These are phyloP conservation scores for Tauraco hartlaubi DNA, from an alignment of 2,797 vertebrate species.

Conservation along the genomic window DNA sequence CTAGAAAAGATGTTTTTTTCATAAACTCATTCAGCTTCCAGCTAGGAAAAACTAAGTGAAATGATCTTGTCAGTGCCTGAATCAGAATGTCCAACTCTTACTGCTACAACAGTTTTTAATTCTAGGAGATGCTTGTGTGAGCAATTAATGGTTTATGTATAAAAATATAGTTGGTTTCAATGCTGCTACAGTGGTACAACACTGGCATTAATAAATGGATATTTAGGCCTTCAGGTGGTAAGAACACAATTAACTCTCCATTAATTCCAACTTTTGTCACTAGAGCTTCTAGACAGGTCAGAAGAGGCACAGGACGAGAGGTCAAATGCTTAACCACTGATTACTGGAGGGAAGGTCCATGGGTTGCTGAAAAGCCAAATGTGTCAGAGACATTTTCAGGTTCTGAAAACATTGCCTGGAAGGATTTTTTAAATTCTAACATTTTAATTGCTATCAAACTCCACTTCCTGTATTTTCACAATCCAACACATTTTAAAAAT, in stretches of 20 bases:
- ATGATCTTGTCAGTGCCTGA: background rate
- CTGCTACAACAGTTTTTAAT: background rate
- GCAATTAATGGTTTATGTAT: background rate
- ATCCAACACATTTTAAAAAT: background rate
- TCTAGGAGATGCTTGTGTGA: background rate
- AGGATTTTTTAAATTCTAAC: background rate
- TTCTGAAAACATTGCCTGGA: background rate
- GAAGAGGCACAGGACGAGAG: background rate
- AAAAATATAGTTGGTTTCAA: background rate
- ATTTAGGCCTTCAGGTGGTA: background rate
- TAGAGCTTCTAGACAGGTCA: background rate
- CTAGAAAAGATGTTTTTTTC: background rate
- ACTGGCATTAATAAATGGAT: background rate
- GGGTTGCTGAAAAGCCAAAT: background rate
- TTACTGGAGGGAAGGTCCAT: background rate
- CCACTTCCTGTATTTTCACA: background rate
- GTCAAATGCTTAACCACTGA: background rate
- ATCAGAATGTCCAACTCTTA: background rate
- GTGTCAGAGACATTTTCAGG: background rate
- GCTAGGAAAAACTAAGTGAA: background rate
- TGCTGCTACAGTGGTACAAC: background rate
- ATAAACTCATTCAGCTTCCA: background rate
- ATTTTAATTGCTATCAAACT: background rate
- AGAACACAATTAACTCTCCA: background rate
- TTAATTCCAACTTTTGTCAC: background rate